Conservation (phyloP, 2,113 vertebrate species). For the Sturnus vulgaris region DNA sequence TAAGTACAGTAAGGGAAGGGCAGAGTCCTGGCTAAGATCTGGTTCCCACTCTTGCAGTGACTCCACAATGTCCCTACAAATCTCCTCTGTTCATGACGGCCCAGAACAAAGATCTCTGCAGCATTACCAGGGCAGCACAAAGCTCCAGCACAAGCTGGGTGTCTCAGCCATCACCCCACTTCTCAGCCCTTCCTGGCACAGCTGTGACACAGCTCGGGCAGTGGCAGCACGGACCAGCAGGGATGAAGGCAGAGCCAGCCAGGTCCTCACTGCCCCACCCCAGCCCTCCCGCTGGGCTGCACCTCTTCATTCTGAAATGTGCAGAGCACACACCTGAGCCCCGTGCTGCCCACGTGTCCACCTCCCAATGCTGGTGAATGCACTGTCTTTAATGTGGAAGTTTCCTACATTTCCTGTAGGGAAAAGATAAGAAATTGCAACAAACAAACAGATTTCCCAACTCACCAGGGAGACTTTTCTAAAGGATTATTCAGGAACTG, state of each 20-base stretch:
- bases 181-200: background rate
- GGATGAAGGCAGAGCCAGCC: background rate
- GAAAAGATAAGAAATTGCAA: slow-evolving; percentile 17
- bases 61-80: background rate
- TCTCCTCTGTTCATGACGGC: background rate
- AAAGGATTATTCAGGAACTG: slow-evolving; percentile 30
- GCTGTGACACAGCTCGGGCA: background rate
- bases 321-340: background rate
- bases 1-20: background rate
- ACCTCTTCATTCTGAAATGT: background rate
- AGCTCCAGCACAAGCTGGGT: background rate
- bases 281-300: background rate
- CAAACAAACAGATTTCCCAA: slow-evolving; percentile 18
- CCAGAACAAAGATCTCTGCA: background rate
- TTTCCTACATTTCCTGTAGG: background rate
- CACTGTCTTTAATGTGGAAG: background rate
- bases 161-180: background rate
- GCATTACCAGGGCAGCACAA: background rate
- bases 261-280: fast-evolving
- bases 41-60: background rate
- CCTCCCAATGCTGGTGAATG: fast-evolving
- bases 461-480: background rate
- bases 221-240: fast-evolving
- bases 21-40: background rate
- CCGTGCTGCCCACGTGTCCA: background rate